A percentile compares a stretch with the other conserved stretches of the same genome.
phyloP scores from a whole-genome alignment of 2,113 vertebrate species.

The Hypanus sabinus region DNA sequence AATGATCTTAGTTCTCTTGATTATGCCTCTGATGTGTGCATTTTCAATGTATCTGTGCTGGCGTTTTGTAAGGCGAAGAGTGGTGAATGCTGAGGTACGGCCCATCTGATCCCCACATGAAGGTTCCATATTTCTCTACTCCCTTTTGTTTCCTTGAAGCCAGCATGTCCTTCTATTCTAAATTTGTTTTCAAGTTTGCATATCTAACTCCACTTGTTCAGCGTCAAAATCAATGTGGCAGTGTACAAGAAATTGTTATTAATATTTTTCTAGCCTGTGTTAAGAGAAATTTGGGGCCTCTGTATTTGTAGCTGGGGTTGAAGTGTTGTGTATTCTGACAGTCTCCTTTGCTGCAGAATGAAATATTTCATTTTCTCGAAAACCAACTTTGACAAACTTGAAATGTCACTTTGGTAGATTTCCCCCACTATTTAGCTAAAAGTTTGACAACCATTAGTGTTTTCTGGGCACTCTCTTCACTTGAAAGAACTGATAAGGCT shows the following conservation, averaged over 20 bases:
- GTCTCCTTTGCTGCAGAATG: background rate
- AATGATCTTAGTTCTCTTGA: background rate
- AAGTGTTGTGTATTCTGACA: background rate
- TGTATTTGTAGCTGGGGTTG: background rate
- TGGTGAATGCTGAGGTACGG: background rate
- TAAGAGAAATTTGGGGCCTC: background rate
- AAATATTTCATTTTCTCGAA: conserved; percentile 17
- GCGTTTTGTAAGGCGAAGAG: background rate
- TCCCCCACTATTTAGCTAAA: background rate
- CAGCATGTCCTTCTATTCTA: background rate
- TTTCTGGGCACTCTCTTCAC: background rate
- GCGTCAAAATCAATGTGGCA: background rate
- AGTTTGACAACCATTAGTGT: background rate
- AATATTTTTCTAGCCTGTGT: background rate
- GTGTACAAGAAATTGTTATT: background rate
- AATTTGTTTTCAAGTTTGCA: background rate
- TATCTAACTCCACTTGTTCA: background rate
- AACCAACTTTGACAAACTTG: background rate
- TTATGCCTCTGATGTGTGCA: background rate
- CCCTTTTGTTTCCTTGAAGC: background rate
- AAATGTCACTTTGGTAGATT: background rate
- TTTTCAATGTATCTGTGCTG: background rate
- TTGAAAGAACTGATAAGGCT: background rate
- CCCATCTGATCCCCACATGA: background rate
- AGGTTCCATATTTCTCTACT: background rate